Conservation (phyloP, 2,113 vertebrate species). For the Spilogale gracilis region DNA sequence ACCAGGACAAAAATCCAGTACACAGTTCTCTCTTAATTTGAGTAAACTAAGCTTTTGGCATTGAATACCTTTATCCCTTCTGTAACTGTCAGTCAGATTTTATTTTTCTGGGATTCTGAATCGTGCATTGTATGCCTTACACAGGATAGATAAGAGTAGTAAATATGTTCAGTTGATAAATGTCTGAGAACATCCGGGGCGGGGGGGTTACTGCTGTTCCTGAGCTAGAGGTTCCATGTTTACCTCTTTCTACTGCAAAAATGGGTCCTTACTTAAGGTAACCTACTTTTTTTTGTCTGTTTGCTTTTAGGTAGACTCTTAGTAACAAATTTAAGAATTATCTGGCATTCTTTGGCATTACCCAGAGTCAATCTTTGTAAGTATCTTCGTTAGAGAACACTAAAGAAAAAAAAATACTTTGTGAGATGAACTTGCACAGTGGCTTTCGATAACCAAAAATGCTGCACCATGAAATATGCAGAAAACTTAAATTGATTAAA, state of each 20-base stretch:
- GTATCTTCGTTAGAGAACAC: conserved; percentile 76
- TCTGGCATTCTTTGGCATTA: conserved; percentile 97
- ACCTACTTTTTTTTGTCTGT: conserved; percentile 54
- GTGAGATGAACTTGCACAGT: conserved; percentile 35
- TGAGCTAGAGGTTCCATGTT: neutral
- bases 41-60: neutral
- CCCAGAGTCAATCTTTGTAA: conserved; percentile 96
- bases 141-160: neutral
- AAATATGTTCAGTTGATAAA: neutral
- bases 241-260: conserved; percentile 20
- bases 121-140: neutral
- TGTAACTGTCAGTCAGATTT: conserved; percentile 35
- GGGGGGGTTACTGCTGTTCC: neutral
- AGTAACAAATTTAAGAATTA: conserved; percentile 97
- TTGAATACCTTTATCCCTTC: conserved; percentile 10
- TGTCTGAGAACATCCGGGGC: neutral
- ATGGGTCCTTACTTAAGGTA: conserved; percentile 43
- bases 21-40: neutral
- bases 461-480: neutral
- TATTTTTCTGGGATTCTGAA: conserved; percentile 56
- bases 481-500: conserved; percentile 23
- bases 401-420: neutral
- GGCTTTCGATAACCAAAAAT: conserved; percentile 17
- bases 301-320: conserved; percentile 91
- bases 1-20: neutral